Evolutionary conservation across 2,797 vertebrate species (phyloP), one percentile per base, ranked within the genome.

Genomic region (Characodon lateralis): DNA sequence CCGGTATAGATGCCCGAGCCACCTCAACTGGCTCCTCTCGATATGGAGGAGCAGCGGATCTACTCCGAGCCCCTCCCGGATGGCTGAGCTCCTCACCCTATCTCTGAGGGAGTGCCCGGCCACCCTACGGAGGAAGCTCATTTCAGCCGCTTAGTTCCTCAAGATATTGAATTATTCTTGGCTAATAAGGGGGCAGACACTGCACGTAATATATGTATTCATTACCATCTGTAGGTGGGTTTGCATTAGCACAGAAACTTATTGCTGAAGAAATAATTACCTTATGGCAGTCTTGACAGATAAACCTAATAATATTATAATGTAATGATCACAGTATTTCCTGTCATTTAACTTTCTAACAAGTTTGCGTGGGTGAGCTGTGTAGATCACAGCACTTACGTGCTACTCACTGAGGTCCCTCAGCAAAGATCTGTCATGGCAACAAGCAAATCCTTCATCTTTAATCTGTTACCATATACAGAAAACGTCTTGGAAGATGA

Each of bases 391-490:
- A 26, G 75, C 73, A 1, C 71, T 85, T 0, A 20, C 83, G 85
- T 80, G 74, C 84, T 80, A 61, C 79, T 85, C 77, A 22, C 43
- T 71, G 50, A 73, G 76, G 83, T 85, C 71, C n/a, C 81, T 78
- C 71, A 0, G 56, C 74, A 16, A 58, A 85, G 80, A 82, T 91
- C 89, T 72, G 88, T 89, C 88, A 89, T 90, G 86, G 84, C 81
- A 91, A 91, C 91, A 78, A 79, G 83, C 53, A 39, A 76, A 74
- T 12, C 31, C 58, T 78, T 80, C 76, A 28, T 63, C 74, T 39
- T 73, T 73, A 78, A 79, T 87, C 83, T 46, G 14, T 22, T 50
- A n/a, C 28, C 48, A 87, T 72, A 75, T 76, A 78, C 51, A 24
- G 71, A 56, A 55, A 69, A 68, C 71, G 55, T 61, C 53, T 71